Percentiles rank a stretch among this genome's conserved stretches.
These are phyloP conservation scores for Atopsyche davidsoni DNA, from an alignment of 1,140 invertebrate genomes.

Conservation along the genomic window DNA sequence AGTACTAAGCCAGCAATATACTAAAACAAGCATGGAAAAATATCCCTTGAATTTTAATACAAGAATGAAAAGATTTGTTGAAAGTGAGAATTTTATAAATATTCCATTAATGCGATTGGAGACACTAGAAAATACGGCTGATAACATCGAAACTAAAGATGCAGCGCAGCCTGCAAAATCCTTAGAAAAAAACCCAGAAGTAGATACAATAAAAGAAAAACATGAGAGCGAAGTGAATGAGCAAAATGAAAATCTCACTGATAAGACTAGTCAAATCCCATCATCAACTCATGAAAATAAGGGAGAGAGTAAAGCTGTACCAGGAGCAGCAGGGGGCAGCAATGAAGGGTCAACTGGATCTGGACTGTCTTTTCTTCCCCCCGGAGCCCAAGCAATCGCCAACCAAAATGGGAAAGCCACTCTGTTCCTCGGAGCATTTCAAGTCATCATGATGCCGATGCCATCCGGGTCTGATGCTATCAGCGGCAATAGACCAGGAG, in stretches of 20 bases:
- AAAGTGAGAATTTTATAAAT: no score
- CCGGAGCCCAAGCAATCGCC: conserved; percentile 6
- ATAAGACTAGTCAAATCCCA: not conserved
- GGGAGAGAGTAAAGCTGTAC: not conserved
- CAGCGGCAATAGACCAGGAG: no score
- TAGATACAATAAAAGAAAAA: not conserved
- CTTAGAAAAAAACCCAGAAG: not conserved
- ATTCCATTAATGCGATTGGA: no score
- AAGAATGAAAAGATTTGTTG: no score
- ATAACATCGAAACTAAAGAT: no score
- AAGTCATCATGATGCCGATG: conserved; percentile 17
- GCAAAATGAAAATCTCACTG: not conserved
- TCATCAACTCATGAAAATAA: not conserved
- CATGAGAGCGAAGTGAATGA: conserved; percentile 1
- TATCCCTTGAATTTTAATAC: no score
- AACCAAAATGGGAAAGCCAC: conserved; percentile 16
- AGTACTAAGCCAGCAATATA: no score
- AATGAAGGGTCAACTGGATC: not conserved
- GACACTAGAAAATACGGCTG: no score
- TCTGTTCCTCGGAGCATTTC: conserved; percentile 16
- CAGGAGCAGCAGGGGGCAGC: not conserved
- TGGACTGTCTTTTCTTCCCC: conserved; percentile 9
- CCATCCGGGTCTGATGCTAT: not conserved
- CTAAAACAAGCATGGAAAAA: no score
- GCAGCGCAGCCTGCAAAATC: no score